A percentile compares a stretch with the other conserved stretches of the same genome.
phyloP scores from a whole-genome alignment of 2,797 vertebrate genomes.

The Catostomus latipinnis region DNA sequence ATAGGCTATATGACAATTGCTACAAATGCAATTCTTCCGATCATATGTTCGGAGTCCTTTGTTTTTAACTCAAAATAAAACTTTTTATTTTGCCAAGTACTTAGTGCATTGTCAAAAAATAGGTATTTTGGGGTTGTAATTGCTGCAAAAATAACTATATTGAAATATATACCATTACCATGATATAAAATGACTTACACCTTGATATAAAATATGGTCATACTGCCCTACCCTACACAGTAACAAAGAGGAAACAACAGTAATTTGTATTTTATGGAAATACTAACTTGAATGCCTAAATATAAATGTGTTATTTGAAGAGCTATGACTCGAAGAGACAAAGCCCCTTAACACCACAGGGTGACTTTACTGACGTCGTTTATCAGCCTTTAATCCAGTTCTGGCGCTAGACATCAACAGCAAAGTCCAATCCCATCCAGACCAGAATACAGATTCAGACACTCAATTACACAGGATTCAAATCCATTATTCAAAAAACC shows the following conservation, averaged over 20 bases:
- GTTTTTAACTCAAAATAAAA: too few relatives aligned
- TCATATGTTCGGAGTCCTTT: too few relatives aligned
- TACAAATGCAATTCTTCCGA: too few relatives aligned
- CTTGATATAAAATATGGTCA: too few relatives aligned
- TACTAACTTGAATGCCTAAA: conserved; percentile 16
- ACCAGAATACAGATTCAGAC: conserved; percentile 42
- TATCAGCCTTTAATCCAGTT: conserved; percentile 35
- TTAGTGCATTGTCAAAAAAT: too few relatives aligned
- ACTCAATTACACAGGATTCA: conserved; percentile 42
- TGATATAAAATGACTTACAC: too few relatives aligned
- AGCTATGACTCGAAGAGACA: conserved; percentile 22
- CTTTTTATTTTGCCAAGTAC: too few relatives aligned
- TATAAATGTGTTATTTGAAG: conserved; percentile 2
- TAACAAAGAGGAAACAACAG: conserved; percentile 13
- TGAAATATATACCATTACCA: too few relatives aligned
- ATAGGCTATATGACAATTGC: too few relatives aligned
- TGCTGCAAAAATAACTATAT: too few relatives aligned
- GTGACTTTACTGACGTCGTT: neutral
- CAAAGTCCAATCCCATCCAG: conserved; percentile 13
- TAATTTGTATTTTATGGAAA: conserved; percentile 9
- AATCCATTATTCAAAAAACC: conserved; percentile 56
- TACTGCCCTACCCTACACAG: neutral
- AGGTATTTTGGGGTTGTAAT: too few relatives aligned
- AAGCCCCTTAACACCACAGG: neutral
- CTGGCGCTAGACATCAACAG: neutral